Conservation (phyloP, 2,113 vertebrate genomes). For the Tragelaphus imberbis region DNA sequence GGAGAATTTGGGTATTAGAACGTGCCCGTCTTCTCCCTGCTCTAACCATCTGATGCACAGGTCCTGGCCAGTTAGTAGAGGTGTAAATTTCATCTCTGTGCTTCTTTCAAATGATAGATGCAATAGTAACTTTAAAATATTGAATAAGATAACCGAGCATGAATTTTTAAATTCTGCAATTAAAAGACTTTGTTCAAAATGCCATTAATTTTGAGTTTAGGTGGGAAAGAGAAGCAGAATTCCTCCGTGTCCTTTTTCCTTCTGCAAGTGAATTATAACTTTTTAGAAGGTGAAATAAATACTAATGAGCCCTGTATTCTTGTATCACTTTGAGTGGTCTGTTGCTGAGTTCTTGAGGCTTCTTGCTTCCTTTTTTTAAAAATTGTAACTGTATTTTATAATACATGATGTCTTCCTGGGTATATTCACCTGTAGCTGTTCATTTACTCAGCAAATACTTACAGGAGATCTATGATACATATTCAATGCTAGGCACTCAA, state of each 20-base stretch:
- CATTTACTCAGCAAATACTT: neutral
- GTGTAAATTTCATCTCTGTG: conserved; percentile 22
- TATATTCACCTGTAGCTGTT: no score
- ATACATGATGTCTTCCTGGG: neutral
- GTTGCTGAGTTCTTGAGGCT: neutral
- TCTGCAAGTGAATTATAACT: neutral
- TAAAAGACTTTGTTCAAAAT: conserved; percentile 60
- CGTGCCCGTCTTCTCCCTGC: accelerated
- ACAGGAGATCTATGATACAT: neutral
- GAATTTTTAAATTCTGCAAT: conserved; percentile 72
- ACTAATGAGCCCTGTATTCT: neutral
- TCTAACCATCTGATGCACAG: neutral
- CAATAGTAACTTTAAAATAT: conserved; percentile 53
- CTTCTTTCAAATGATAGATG: conserved; percentile 57
- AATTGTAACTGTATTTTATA: neutral
- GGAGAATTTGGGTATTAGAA: accelerated
- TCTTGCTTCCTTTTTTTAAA: neutral
- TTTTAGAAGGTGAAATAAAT: neutral
- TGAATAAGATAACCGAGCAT: conserved; percentile 65
- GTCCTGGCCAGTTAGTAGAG: neutral
- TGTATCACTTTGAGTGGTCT: neutral
- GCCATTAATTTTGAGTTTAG: conserved; percentile 68
- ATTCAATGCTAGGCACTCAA: neutral
- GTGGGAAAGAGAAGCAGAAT: conserved; percentile 28
- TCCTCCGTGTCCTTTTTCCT: neutral